Base-by-base conservation (phyloP, 2,888 invertebrate species). In the Lysandra coridon region DNA sequence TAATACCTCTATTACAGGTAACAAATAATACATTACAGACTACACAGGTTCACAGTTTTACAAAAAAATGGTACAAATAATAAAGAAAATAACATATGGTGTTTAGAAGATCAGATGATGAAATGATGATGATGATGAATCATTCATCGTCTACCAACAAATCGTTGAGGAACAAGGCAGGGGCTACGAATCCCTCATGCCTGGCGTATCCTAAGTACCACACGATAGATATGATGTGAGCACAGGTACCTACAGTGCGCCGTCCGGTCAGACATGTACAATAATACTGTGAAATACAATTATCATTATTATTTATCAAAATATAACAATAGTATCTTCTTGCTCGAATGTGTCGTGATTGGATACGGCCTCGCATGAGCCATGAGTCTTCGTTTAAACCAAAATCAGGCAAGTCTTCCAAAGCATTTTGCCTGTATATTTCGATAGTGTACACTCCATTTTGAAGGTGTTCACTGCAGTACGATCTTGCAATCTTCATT, bases 241-340 rank as follows among this genome's bases (percentile, higher is more conserved):
- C n/a, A n/a, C 60, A 78, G 30, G 78, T 37, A 17, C 78, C 62
- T 40, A 78, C 60, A 7, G 78, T 78, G 37, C 78, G 30, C 30
- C 57, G 76, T 14, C 76, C 76, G 33, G 77, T 77, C 77, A 77
- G 57, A 37, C 57, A 77, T 33, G 77, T 23, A 17, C 77, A 77
- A 77, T 77, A 77, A 77, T 77, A 77, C 57, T 77, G 17, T 75
- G 17, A 49, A 49, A 75, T 75, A 44, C 49, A 44, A 49, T 10
- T 77, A 62, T 62, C 62, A 62, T 60, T 60, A 60, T 57, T 12
- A n/a, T 77, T 17, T 57, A 77, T 60, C 53, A 76, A 76, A 53
- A 76, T 30, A 57, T 76, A 76, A 53, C 53, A 76, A 57, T 76
- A 76, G 53, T 76, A 76, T 23, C 10, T 76, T 76, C 12, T 76